phyloP scores from a whole-genome alignment of 2,797 vertebrate species.

The Onychomys torridus region DNA sequence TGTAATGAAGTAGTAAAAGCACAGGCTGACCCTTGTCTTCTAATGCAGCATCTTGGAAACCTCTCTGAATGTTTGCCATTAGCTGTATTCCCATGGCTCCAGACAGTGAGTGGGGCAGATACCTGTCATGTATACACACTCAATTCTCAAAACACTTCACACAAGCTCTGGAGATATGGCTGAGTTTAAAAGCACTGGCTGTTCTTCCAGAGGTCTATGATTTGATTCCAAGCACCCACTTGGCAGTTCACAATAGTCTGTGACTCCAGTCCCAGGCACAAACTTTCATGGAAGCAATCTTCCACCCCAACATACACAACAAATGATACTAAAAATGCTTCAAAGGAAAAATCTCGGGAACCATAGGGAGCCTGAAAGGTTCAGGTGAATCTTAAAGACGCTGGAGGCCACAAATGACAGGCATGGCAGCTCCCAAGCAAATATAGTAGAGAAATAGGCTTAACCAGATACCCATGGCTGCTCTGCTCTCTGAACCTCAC shows the following conservation, averaged over 20 bases:
- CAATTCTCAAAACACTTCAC: background rate
- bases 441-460: background rate
- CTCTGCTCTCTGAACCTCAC: accelerated
- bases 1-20: background rate
- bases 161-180: background rate
- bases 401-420: background rate
- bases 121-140: background rate
- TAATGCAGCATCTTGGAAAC: background rate
- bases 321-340: background rate
- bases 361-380: too few relatives aligned
- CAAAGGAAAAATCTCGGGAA: background rate
- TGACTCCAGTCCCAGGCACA: background rate
- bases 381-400: background rate
- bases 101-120: accelerated
- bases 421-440: background rate
- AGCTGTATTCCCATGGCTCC: background rate
- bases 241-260: background rate
- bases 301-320: background rate
- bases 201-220: background rate
- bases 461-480: accelerated
- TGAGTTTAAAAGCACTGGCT: background rate
- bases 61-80: background rate
- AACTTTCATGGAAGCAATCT: background rate
- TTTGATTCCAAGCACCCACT: background rate
- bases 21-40: background rate